Evolutionary conservation across 2,888 invertebrate genomes (phyloP).

Genomic region (Boloria selene): DNA sequence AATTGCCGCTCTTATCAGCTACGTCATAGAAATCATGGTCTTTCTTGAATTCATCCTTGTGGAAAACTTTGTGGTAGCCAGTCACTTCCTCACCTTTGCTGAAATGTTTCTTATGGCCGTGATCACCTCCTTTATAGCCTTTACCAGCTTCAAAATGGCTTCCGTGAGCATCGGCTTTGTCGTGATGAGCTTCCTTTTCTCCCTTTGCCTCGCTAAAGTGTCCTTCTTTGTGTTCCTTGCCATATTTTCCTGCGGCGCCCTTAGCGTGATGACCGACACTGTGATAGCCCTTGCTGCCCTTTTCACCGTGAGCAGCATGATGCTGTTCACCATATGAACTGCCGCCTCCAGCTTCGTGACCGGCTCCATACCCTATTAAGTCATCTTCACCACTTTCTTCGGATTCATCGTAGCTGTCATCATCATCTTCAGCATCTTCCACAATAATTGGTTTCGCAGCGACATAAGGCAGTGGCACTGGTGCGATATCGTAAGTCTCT

Average conservation of each 20-base stretch:
- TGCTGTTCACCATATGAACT: conserved; percentile 74
- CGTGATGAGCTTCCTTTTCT: conserved; percentile 78
- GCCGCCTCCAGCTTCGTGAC: conserved; percentile 70
- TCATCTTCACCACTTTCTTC: conserved; percentile 44
- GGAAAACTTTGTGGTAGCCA: conserved; percentile 88
- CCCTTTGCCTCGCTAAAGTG: conserved; percentile 79
- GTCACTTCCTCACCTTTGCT: conserved; percentile 87
- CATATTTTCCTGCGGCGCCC: conserved; percentile 80
- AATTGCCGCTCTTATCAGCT: conserved; percentile 85
- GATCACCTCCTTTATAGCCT: conserved; percentile 81
- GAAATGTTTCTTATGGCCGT: conserved; percentile 82
- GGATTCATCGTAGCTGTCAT: conserved; percentile 54
- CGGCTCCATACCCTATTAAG: conserved; percentile 44
- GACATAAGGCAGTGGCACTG: conserved; percentile 66
- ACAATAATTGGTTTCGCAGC: conserved; percentile 61
- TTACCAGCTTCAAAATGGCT: conserved; percentile 78
- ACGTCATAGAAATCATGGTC: conserved; percentile 90
- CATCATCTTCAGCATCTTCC: conserved; percentile 63
- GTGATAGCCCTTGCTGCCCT: conserved; percentile 81
- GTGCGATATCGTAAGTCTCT: conserved; percentile 61
- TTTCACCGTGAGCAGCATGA: conserved; percentile 78
- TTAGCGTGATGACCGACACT: conserved; percentile 79
- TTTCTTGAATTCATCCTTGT: conserved; percentile 90
- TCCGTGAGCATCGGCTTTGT: conserved; percentile 80
- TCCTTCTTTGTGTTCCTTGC: conserved; percentile 78